phyloP scores from a whole-genome alignment of 2,888 invertebrate genomes.

The Taenaris catops region DNA sequence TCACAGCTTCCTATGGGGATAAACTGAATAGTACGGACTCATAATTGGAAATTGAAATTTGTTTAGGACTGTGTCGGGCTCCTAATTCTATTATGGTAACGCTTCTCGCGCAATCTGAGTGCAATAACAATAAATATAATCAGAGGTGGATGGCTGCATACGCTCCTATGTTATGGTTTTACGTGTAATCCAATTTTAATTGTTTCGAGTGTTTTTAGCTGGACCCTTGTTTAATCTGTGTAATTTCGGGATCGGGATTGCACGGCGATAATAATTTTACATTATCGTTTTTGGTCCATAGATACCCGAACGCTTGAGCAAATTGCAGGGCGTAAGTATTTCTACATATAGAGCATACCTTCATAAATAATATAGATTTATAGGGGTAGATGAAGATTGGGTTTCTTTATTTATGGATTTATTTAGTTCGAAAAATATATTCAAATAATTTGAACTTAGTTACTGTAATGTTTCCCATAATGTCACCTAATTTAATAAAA shows the following conservation, averaged over 20 bases:
- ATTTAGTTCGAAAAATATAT: too few species aligned
- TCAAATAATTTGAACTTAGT: too few species aligned
- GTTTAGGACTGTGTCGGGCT: conserved; percentile 66
- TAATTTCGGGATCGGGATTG: conserved; percentile 5
- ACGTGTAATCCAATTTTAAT: conserved; percentile 18
- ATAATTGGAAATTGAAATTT: conserved; percentile 79
- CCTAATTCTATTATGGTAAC: conserved; percentile 67
- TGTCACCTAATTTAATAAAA: too few species aligned
- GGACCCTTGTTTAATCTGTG: conserved; percentile 10
- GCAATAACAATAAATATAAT: conserved; percentile 67
- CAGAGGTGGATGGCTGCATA: conserved; percentile 40
- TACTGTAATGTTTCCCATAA: too few species aligned
- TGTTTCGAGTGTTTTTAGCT: conserved; percentile 12
- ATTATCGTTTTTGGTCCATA: not conserved
- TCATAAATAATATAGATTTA: too few species aligned
- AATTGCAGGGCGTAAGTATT: not conserved
- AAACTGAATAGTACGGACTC: conserved; percentile 42
- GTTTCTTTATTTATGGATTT: too few species aligned
- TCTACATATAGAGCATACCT: not conserved
- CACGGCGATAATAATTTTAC: conserved; percentile 8
- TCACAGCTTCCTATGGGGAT: conserved; percentile 60
- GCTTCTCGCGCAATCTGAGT: conserved; percentile 53
- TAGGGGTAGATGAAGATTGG: too few species aligned
- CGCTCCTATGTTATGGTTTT: conserved; percentile 12
- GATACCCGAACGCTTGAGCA: too few species aligned